Base-by-base conservation (phyloP, 2,888 invertebrate species). In the Tachina lurida region DNA sequence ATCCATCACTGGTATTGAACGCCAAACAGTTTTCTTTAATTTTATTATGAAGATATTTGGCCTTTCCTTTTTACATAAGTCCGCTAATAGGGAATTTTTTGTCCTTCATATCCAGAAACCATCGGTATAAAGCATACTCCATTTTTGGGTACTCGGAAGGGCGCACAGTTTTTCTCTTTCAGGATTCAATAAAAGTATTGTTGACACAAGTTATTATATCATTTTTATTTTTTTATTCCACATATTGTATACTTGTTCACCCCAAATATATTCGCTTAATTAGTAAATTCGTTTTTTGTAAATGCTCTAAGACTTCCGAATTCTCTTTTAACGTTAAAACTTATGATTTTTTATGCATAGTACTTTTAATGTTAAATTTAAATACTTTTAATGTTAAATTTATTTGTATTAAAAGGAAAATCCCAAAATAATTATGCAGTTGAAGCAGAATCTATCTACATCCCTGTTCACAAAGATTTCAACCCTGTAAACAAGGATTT, bases 131-230 rank as follows among this genome's bases (percentile, higher is more conserved):
- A 31, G 39, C 31, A 31, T 62, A n/a, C 41, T 62, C 43, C 62
- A 62, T 60, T 62, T 62, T 62, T 62, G 41, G 62, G 41, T 62
- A 62, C 62, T 62, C 17, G n/a, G 62, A 43, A 9, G 62, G 41
- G 0, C n/a, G 62, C 39, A 45, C 12, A 63, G 43, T 63, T 63
- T 63, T 63, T n/a, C 45, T 63, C 45, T 63, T 63, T 45, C 45
- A 12, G 10, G 45, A 17, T 45, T 22, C 45, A 22, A 45, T 65
- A 10, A 62, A 43, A 12, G 31, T 60, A 58, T n/a, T 60, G 41
- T 41, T 60, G n/a, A 41, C 60, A 41, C 58, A 58, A 31, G 19
- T 58, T 31, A 31, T 58, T 13, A 58, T 15, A 31, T 15, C 58
- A 58, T 22, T 22, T 22, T 22, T 58, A 58, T 58, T 58, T 58